Percentiles rank a stretch among this genome's conserved stretches.
Evolutionary conservation across 2,888 invertebrate species (phyloP).

Genomic region (Carabus problematicus): DNA sequence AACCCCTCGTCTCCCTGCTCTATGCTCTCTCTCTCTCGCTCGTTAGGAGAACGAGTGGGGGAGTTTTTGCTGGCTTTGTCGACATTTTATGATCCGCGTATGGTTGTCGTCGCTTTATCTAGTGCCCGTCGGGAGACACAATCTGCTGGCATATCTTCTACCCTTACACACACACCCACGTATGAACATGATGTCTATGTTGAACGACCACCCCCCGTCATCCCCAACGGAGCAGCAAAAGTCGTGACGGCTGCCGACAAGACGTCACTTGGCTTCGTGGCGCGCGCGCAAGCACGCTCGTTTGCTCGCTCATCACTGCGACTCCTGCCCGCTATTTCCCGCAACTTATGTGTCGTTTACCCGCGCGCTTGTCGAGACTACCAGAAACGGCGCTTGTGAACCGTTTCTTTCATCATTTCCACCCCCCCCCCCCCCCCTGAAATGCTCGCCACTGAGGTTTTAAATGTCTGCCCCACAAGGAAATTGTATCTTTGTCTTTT

Average conservation of each 20-base stretch:
- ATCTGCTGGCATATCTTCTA: conserved; percentile 33
- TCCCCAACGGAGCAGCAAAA: background rate
- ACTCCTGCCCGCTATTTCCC: conserved; percentile 33
- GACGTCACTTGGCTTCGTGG: conserved; percentile 4
- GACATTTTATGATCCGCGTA: conserved; percentile 36
- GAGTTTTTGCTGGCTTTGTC: conserved; percentile 27
- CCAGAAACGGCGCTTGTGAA: too few relatives aligned
- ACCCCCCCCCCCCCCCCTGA: too few relatives aligned
- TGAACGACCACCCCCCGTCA: background rate
- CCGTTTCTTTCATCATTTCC: too few relatives aligned
- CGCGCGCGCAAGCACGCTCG: conserved; percentile 27
- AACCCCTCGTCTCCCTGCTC: background rate
- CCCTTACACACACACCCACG: background rate
- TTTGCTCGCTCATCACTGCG: conserved; percentile 36
- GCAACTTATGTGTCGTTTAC: conserved; percentile 33
- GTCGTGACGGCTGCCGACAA: too few relatives aligned
- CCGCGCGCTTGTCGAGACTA: conserved; percentile 3
- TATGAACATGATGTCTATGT: background rate
- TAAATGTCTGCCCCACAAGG: too few relatives aligned
- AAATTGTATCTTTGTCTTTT: too few relatives aligned
- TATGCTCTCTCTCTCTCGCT: background rate
- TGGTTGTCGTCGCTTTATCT: conserved; percentile 38
- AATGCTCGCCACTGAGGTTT: too few relatives aligned
- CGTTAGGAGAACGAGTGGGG: too few relatives aligned
- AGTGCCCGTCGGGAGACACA: conserved; percentile 20